Evolutionary conservation across 2,888 invertebrate genomes (phyloP).

Genomic region (Eupsilia transversa): DNA sequence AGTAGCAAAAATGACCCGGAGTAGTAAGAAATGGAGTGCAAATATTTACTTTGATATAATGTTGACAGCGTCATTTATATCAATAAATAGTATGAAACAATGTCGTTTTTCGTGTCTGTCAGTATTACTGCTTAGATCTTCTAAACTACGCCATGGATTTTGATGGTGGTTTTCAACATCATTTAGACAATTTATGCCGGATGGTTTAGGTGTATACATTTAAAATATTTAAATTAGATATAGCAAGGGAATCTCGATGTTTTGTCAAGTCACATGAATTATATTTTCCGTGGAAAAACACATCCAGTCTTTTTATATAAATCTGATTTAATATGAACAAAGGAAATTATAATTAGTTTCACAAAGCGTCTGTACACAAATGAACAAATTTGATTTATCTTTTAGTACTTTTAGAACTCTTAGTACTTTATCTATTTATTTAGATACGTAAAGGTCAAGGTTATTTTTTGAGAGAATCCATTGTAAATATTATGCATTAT

Average conservation of each 20-base stretch:
- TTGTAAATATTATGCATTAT: constrained; percentile 58
- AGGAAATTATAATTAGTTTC: background rate
- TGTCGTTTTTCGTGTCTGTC: background rate
- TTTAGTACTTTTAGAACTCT: no score
- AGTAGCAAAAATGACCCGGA: constrained; percentile 1
- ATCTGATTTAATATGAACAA: background rate
- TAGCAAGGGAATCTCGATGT: background rate
- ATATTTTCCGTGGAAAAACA: background rate
- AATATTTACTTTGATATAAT: background rate
- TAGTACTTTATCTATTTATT: constrained; percentile 54
- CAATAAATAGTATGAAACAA: background rate
- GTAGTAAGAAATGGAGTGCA: constrained; percentile 8
- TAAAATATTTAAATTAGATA: background rate
- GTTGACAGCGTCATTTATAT: background rate
- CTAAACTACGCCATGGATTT: background rate
- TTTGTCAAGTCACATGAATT: background rate
- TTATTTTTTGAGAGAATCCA: constrained; percentile 20
- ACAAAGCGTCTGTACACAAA: background rate
- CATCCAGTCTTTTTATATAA: background rate
- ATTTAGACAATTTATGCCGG: background rate
- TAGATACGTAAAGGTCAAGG: constrained; percentile 47
- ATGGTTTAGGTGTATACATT: background rate
- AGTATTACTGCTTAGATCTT: background rate
- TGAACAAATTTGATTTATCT: background rate
- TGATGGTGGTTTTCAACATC: background rate